Evolutionary conservation across 1,140 invertebrate species (phyloP).

Genomic region (Drosophila parvula): DNA sequence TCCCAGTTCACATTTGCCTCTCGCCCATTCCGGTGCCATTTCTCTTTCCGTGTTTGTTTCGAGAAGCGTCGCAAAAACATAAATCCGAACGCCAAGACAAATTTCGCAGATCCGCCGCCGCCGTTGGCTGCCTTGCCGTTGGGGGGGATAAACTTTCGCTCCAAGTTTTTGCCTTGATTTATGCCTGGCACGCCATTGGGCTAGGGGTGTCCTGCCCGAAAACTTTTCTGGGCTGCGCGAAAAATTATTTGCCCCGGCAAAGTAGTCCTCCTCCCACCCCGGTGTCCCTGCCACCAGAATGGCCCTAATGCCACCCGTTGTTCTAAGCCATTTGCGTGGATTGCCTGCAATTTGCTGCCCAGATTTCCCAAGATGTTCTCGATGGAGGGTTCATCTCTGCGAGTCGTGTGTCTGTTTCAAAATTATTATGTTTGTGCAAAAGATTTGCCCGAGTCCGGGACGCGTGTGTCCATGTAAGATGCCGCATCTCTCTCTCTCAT

Average conservation of each 20-base stretch:
- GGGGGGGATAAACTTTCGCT: conserved; percentile 57
- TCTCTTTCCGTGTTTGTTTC: conserved; percentile 66
- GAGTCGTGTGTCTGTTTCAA: conserved; percentile 78
- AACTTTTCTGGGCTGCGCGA: conserved; percentile 64
- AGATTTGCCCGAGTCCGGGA: conserved; percentile 61
- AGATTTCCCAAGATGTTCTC: conserved; percentile 73
- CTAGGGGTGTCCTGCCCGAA: conserved; percentile 63
- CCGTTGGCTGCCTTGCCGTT: conserved; percentile 27
- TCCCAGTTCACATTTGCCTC: conserved; percentile 17
- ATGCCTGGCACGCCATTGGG: conserved; percentile 76
- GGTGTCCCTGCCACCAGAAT: neutral
- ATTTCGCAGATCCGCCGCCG: conserved; percentile 78
- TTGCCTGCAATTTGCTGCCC: conserved; percentile 81
- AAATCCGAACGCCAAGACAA: conserved; percentile 83
- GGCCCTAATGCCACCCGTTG: conserved; percentile 77
- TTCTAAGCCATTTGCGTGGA: conserved; percentile 83
- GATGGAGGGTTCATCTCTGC: conserved; percentile 19
- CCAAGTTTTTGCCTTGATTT: conserved; percentile 79
- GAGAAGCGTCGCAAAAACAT: conserved; percentile 80
- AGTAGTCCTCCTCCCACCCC: conserved; percentile 44
- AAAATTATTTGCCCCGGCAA: conserved; percentile 73
- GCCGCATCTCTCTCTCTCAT: conserved; percentile 32
- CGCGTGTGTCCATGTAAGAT: conserved; percentile 21
- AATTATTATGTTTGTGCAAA: conserved; percentile 83
- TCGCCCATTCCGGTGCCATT: conserved; percentile 29